Evolutionary conservation across 1,140 invertebrate genomes (phyloP).

Genomic region (Dendroctonus ponderosae): DNA sequence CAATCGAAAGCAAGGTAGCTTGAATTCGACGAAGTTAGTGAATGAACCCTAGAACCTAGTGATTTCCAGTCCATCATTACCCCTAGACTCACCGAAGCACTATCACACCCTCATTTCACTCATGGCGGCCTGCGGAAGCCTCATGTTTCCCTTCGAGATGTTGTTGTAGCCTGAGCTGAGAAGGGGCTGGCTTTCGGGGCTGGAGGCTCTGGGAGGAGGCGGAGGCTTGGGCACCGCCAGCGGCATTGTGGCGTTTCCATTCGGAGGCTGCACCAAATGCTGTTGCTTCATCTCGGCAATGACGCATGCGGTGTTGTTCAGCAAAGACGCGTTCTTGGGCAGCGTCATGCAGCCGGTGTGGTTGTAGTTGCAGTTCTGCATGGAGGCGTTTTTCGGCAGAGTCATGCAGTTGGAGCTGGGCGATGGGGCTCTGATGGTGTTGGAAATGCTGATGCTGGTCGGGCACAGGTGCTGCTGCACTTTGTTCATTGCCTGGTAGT

Average conservation of each 20-base stretch:
- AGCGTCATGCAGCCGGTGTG: constrained; percentile 58
- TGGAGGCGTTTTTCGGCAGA: constrained; percentile 57
- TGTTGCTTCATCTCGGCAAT: constrained; percentile 59
- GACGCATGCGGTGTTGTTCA: constrained; percentile 56
- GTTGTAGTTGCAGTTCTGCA: constrained; percentile 38
- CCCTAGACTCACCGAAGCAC: background rate
- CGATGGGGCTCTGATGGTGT: constrained; percentile 57
- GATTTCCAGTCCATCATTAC: background rate
- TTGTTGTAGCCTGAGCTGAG: constrained; percentile 47
- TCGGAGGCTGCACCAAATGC: constrained; percentile 55
- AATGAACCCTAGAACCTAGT: background rate
- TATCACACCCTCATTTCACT: constrained; percentile 85
- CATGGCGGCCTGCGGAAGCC: constrained; percentile 72
- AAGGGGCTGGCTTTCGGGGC: constrained; percentile 59
- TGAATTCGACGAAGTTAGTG: constrained; percentile 4
- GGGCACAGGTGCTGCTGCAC: constrained; percentile 60
- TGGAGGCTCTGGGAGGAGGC: constrained; percentile 58
- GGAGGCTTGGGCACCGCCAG: constrained; percentile 58
- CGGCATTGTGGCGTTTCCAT: constrained; percentile 56
- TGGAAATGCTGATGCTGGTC: constrained; percentile 55
- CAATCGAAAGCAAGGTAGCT: background rate
- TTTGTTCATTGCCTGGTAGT: constrained; percentile 48
- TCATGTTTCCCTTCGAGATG: constrained; percentile 48
- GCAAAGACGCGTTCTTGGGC: constrained; percentile 58
- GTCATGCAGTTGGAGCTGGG: constrained; percentile 66